These are phyloP conservation scores for Telenomus remus DNA, from an alignment of 1,140 invertebrate species.

Conservation along the genomic window DNA sequence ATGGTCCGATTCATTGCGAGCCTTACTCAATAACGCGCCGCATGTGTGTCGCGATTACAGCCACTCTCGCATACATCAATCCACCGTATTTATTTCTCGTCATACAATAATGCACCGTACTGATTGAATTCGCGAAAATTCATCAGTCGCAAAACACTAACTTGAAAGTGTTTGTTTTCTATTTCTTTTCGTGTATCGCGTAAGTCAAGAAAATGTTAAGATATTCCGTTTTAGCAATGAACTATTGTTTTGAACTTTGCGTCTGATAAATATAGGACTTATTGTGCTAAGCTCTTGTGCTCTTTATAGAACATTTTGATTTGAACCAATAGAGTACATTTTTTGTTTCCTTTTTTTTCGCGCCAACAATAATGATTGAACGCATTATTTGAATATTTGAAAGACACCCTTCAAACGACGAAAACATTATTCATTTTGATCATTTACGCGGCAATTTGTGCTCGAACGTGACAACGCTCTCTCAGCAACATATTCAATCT, in stretches of 20 bases:
- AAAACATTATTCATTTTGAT: conserved; percentile 49
- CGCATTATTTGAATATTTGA: conserved; percentile 27
- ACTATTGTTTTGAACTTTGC: conserved; percentile 35
- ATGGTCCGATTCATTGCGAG: conserved; percentile 55
- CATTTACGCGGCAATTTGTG: conserved; percentile 57
- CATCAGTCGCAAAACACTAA: conserved; percentile 11
- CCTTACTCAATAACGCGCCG: conserved; percentile 42
- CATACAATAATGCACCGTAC: conserved; percentile 23
- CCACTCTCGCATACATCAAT: conserved; percentile 41
- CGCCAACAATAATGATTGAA: conserved; percentile 20
- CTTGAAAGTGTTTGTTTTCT: too few relatives aligned
- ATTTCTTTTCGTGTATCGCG: too few relatives aligned
- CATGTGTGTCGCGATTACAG: conserved; percentile 31
- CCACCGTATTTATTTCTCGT: conserved; percentile 44
- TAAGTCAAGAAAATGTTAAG: too few relatives aligned
- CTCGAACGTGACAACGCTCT: conserved; percentile 46
- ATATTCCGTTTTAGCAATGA: conserved; percentile 7
- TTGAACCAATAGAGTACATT: too few relatives aligned
- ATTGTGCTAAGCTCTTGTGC: too few relatives aligned
- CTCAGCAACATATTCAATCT: conserved; percentile 54
- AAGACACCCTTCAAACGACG: conserved; percentile 25
- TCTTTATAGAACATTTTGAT: too few relatives aligned
- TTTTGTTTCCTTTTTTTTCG: conserved; percentile 4
- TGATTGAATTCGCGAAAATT: conserved; percentile 53
- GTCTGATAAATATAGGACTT: neutral